These are phyloP conservation scores for Porites rus DNA, from an alignment of 92 coral and sea anemone species.

Conservation along the genomic window DNA sequence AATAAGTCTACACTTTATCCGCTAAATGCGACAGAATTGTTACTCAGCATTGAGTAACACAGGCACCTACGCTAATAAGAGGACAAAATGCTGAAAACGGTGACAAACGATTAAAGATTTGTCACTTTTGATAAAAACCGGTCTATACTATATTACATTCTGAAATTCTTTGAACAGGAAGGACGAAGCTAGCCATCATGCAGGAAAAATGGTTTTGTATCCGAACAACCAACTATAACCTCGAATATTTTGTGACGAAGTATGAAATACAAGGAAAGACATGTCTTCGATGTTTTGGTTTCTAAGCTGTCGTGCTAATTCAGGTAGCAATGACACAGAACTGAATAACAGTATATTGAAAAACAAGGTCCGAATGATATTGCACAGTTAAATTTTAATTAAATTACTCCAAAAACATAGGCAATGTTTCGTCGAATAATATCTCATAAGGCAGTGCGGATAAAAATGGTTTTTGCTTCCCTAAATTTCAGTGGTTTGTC, in stretches of 20 bases:
- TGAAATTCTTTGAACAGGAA: constrained; percentile 18
- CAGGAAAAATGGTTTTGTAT: too few relatives aligned
- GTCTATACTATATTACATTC: constrained; percentile 11
- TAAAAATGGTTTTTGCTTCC: background rate
- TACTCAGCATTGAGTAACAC: background rate
- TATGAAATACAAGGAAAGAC: background rate
- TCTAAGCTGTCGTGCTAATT: too few relatives aligned
- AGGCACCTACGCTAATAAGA: background rate
- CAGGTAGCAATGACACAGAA: too few relatives aligned
- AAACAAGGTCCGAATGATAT: too few relatives aligned
- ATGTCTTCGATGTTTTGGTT: background rate
- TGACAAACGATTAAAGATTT: constrained; percentile 17
- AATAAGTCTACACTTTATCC: background rate
- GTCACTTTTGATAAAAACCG: background rate
- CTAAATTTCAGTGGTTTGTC: background rate
- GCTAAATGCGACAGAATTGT: background rate
- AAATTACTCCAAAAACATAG: background rate
- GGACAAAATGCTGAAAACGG: background rate
- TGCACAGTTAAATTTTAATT: background rate
- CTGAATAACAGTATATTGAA: too few relatives aligned
- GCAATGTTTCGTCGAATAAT: background rate
- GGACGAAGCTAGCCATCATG: background rate
- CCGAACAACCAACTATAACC: too few relatives aligned
- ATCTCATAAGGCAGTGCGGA: background rate
- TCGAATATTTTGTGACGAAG: background rate